These are phyloP conservation scores for Protonemura montana DNA, from an alignment of 2,888 invertebrate genomes.

Conservation along the genomic window DNA sequence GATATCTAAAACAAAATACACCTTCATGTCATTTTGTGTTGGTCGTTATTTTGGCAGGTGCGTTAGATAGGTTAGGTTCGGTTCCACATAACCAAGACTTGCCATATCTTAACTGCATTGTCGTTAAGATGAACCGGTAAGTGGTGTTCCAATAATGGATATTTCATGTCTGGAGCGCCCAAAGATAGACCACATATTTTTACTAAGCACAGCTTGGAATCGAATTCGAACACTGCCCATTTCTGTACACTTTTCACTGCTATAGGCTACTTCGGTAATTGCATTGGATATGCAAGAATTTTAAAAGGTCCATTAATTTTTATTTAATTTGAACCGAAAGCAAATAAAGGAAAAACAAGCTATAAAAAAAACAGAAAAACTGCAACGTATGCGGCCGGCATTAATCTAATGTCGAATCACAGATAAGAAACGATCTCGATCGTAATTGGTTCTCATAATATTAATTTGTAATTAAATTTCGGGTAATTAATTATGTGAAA, in stretches of 20 bases:
- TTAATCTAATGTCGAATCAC: background rate
- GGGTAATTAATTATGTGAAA: constrained; percentile 22
- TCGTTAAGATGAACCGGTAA: constrained; percentile 19
- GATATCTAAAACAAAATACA: too few species aligned
- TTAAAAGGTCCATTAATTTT: constrained; percentile 19
- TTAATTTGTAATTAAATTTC: constrained; percentile 2
- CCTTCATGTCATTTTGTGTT: too few species aligned
- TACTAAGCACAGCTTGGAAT: constrained; percentile 17
- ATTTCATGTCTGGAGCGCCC: constrained; percentile 25
- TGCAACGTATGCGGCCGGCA: background rate
- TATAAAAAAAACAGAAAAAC: background rate
- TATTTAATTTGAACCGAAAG: background rate
- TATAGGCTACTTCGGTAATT: background rate
- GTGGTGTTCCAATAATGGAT: constrained; percentile 35
- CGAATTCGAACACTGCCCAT: constrained; percentile 10
- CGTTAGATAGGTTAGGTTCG: too few species aligned
- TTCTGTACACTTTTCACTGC: background rate
- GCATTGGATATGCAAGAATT: background rate
- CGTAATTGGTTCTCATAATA: background rate
- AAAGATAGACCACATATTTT: constrained; percentile 33
- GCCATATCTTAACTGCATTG: constrained; percentile 22
- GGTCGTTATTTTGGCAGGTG: constrained; percentile 20
- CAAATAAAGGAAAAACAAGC: background rate
- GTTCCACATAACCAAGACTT: too few species aligned
- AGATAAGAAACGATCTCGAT: background rate